Conservation (phyloP, 2,113 vertebrate species). For the Plecturocebus donacophilus region DNA sequence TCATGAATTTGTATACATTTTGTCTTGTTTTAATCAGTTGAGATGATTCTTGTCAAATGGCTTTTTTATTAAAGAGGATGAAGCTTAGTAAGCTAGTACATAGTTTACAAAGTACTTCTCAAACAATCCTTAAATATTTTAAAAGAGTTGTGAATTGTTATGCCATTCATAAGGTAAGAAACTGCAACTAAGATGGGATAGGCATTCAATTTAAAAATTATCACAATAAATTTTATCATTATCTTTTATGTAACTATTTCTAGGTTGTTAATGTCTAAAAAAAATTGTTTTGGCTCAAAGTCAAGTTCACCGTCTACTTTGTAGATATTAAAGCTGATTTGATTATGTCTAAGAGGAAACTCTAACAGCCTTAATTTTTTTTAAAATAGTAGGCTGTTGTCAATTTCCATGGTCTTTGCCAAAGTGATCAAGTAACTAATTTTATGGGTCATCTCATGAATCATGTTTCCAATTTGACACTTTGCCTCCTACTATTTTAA, state of each 20-base stretch:
- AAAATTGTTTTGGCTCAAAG: background rate
- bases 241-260: conserved; percentile 3
- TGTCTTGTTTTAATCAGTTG: conserved; percentile 20
- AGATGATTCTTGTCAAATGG: conserved; percentile 8
- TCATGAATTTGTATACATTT: background rate
- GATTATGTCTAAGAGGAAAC: background rate
- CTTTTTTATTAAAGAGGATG: conserved; percentile 25
- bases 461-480: conserved; percentile 12
- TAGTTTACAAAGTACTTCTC: background rate
- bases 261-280: conserved; percentile 33
- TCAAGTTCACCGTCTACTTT: background rate
- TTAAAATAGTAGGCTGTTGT: conserved; percentile 9
- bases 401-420: conserved; percentile 26
- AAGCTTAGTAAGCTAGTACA: background rate
- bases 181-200: background rate
- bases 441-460: conserved; percentile 29
- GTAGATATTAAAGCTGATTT: conserved; percentile 29
- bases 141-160: conserved; percentile 10
- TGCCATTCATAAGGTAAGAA: background rate
- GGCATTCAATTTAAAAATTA: background rate
- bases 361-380: background rate
- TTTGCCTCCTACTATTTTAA: conserved; percentile 35
- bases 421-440: conserved; percentile 56
- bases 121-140: conserved; percentile 36
- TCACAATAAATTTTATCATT: background rate